A percentile compares a stretch with the other conserved stretches of the same genome.
Evolutionary conservation across 2,797 vertebrate species (phyloP).

Genomic region (Aldrovandia affinis): DNA sequence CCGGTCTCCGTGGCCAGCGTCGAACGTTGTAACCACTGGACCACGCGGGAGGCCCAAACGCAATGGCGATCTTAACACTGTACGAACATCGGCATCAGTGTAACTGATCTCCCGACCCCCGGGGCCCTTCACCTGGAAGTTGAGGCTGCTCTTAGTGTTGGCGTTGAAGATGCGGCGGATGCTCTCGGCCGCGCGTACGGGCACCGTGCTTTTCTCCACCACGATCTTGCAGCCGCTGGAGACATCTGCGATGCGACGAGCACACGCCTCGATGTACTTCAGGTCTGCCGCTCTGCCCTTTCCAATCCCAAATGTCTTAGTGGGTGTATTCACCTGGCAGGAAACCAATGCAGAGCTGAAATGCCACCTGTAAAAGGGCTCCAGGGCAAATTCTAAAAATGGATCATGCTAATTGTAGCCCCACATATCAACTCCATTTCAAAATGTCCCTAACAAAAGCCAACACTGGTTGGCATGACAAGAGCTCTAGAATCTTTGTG

Average conservation of each 20-base stretch:
- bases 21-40: too few species aligned
- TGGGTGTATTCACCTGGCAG: slow-evolving; percentile 54
- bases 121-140: slow-evolving; percentile 35
- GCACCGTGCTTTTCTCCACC: slow-evolving; percentile 48
- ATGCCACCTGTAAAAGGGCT: neutral
- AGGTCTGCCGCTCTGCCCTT: slow-evolving; percentile 42
- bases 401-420: neutral
- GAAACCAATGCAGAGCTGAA: neutral
- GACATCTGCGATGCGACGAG: slow-evolving; percentile 46
- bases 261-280: slow-evolving; percentile 55
- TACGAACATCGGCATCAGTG: too few species aligned
- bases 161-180: slow-evolving; percentile 44
- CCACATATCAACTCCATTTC: neutral
- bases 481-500: neutral
- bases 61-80: neutral
- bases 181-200: slow-evolving; percentile 43
- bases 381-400: neutral
- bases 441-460: neutral
- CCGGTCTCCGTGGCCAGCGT: too few species aligned
- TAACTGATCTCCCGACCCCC: neutral
- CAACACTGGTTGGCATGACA: neutral
- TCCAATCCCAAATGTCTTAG: slow-evolving; percentile 49
- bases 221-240: slow-evolving; percentile 54
- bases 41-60: too few species aligned
- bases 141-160: slow-evolving; percentile 29